Conservation (phyloP, 2,797 vertebrate genomes). For the Dendrocincla fuliginosa region DNA sequence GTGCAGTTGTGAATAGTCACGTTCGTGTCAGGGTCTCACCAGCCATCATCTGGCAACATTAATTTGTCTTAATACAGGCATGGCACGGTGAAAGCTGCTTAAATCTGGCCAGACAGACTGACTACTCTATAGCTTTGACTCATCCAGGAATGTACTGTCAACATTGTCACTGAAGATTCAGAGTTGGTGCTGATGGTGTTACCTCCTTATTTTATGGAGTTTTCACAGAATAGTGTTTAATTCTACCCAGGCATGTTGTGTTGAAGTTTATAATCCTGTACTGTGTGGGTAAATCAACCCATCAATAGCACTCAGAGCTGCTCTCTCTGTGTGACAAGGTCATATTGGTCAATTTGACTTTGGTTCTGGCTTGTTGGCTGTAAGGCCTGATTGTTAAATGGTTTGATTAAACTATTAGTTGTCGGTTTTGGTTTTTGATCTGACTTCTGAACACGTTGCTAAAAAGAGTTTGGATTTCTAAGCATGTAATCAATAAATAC, state of each 20-base stretch:
- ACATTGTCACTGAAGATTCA: not conserved
- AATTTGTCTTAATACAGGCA: not conserved
- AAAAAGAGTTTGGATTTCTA: slow-evolving; percentile 21
- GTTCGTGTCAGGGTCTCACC: not conserved
- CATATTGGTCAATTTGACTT: not conserved
- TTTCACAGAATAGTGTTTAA: not conserved
- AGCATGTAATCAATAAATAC: not conserved
- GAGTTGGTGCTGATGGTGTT: not conserved
- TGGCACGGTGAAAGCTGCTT: not conserved
- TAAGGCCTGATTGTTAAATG: not conserved
- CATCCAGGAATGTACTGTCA: not conserved
- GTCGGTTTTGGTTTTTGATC: not conserved
- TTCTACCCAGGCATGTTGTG: not conserved
- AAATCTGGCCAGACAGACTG: not conserved
- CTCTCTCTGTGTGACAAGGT: not conserved
- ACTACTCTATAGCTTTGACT: not conserved
- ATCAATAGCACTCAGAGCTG: not conserved
- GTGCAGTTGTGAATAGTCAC: not conserved
- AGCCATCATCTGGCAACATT: not conserved
- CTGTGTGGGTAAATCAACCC: not conserved
- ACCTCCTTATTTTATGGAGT: not conserved
- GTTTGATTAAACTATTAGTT: slow-evolving; percentile 4
- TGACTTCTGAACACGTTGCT: not conserved
- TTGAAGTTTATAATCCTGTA: not conserved
- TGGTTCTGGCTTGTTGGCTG: not conserved